Evolutionary conservation across 2,797 vertebrate species (phyloP).

Genomic region (Taeniopygia guttata): DNA sequence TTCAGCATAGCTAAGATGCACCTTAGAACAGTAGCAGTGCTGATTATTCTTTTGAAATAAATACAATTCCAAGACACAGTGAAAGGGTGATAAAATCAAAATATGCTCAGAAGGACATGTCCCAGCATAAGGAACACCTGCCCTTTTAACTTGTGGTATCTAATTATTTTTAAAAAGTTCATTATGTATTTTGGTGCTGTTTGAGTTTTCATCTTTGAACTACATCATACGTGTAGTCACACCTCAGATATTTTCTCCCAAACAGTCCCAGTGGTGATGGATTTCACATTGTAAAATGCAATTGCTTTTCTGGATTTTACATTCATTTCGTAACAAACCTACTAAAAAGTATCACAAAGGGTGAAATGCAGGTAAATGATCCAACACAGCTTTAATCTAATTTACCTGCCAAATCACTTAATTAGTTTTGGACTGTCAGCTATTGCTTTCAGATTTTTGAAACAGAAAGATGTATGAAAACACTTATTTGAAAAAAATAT

Average conservation of each 20-base stretch:
- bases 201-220: not conserved
- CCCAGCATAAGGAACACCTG: not conserved
- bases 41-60: constrained; percentile 11
- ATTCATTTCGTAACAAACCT: constrained; percentile 4
- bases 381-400: constrained; percentile 19
- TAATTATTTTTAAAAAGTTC: constrained; percentile 4
- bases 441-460: not conserved
- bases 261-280: not conserved
- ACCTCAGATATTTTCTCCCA: constrained; percentile 7
- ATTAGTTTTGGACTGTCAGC: constrained; percentile 6
- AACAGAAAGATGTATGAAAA: not conserved
- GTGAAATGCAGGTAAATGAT: constrained; percentile 30
- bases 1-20: not conserved
- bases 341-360: constrained; percentile 13
- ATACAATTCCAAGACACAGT: not conserved
- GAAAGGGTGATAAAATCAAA: constrained; percentile 5
- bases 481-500: not conserved
- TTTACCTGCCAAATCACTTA: constrained; percentile 19
- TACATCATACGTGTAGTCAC: not conserved
- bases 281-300: constrained; percentile 26
- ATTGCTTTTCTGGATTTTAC: constrained; percentile 35
- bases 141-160: not conserved
- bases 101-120: not conserved
- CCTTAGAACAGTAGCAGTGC: not conserved
- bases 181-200: not conserved